Conservation (phyloP, 1,140 invertebrate species). For the Prorops nasuta region DNA sequence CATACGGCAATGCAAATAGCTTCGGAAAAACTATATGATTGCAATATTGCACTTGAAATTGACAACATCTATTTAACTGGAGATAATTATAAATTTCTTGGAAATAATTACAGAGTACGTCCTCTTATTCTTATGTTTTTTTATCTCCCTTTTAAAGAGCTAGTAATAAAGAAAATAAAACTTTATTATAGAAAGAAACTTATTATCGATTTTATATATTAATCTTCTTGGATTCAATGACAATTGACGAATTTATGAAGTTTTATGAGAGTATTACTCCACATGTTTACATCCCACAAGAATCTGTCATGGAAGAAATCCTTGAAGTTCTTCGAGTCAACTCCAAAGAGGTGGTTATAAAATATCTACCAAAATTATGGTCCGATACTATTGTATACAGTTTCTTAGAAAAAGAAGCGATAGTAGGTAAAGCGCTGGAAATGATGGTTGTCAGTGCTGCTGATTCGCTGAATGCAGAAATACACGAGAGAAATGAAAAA, state of each 20-base stretch:
- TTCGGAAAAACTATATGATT: constrained; percentile 66
- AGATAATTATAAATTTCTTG: constrained; percentile 79
- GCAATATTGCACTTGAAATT: constrained; percentile 66
- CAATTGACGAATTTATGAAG: constrained; percentile 71
- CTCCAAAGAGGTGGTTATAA: constrained; percentile 49
- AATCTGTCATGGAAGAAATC: constrained; percentile 67
- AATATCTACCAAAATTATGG: constrained; percentile 73
- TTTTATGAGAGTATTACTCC: constrained; percentile 75
- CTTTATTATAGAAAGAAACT: constrained; percentile 41
- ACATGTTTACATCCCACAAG: constrained; percentile 77
- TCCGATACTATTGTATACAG: constrained; percentile 75
- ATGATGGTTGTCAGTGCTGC: constrained; percentile 20
- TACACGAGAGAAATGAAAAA: no score
- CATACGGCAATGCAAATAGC: constrained; percentile 76
- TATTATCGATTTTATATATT: constrained; percentile 59
- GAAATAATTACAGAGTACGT: constrained; percentile 69
- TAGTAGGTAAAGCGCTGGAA: constrained; percentile 17
- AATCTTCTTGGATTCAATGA: constrained; percentile 61
- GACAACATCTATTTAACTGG: constrained; percentile 67
- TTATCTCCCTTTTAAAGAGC: no score
- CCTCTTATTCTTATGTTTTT: constrained; percentile 21
- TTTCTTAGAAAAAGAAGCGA: constrained; percentile 23
- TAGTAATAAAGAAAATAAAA: constrained; percentile 1
- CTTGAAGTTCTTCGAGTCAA: constrained; percentile 64
- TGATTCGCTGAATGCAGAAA: constrained; percentile 39